These are phyloP conservation scores for Phaonia tiefii DNA, from an alignment of 2,888 invertebrate genomes.

Conservation along the genomic window DNA sequence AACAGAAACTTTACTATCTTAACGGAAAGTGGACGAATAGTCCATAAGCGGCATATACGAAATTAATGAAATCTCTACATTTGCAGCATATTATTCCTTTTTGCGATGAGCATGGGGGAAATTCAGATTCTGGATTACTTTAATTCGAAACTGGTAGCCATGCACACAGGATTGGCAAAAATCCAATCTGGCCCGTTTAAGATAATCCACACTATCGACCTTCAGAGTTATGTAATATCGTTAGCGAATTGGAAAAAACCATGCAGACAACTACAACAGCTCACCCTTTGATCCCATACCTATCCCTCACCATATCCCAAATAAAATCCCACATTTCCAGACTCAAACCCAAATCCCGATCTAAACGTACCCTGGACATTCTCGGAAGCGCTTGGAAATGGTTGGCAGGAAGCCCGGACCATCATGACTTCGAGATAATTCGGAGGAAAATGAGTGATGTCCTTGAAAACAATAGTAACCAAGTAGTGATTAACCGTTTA, in stretches of 20 bases:
- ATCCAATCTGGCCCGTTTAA: conserved; percentile 47
- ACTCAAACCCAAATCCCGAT: background rate
- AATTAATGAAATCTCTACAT: background rate
- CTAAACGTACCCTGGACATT: conserved; percentile 22
- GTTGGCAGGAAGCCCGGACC: conserved; percentile 54
- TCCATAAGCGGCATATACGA: background rate
- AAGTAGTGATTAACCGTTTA: conserved; percentile 59
- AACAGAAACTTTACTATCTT: conserved; percentile 21
- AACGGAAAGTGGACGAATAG: conserved; percentile 16
- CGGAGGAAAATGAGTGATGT: conserved; percentile 53
- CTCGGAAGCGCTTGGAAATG: conserved; percentile 56
- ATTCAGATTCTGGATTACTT: conserved; percentile 54
- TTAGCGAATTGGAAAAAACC: background rate
- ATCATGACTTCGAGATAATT: conserved; percentile 49
- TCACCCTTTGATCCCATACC: conserved; percentile 14
- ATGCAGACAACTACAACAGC: background rate
- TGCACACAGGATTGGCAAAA: conserved; percentile 48
- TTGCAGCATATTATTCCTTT: conserved; percentile 5
- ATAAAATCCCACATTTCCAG: conserved; percentile 9
- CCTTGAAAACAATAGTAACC: conserved; percentile 56
- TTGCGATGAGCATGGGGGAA: background rate
- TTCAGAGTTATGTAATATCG: conserved; percentile 35
- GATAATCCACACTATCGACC: conserved; percentile 47
- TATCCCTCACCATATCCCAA: conserved; percentile 13
- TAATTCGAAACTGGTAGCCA: conserved; percentile 37